Conservation (phyloP, 2,888 invertebrate species). For the Dexiosoma caninum region DNA sequence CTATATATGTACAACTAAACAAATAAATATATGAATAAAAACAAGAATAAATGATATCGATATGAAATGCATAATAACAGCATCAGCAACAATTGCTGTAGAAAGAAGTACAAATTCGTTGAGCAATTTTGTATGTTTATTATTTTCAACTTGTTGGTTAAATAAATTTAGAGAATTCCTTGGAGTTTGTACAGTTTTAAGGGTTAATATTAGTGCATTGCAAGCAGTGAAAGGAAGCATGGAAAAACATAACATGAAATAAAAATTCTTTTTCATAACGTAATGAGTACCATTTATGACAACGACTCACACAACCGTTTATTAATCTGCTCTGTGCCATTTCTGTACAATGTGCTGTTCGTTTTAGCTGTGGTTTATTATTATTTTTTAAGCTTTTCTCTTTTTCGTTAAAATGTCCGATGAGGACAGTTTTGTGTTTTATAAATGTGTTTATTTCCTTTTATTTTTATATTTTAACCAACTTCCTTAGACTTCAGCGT, state of each 20-base stretch:
- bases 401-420: slow-evolving; percentile 45
- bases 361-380: neutral
- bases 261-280: slow-evolving; percentile 35
- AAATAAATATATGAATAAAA: neutral
- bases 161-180: slow-evolving; percentile 42
- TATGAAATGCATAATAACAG: slow-evolving; percentile 23
- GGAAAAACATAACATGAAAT: no score
- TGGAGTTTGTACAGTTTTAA: slow-evolving; percentile 39
- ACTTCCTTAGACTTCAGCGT: slow-evolving; percentile 7
- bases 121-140: neutral
- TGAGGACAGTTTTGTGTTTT: slow-evolving; percentile 43
- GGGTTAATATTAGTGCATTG: slow-evolving; percentile 42
- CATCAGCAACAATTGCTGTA: neutral
- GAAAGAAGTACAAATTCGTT: neutral
- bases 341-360: slow-evolving; percentile 26
- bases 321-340: neutral
- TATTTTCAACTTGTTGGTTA: neutral
- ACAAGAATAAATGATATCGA: slow-evolving; percentile 31
- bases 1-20: neutral
- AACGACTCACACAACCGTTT: slow-evolving; percentile 14
- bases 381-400: neutral
- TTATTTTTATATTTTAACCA: neutral
- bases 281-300: slow-evolving; percentile 48
- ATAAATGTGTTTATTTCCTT: slow-evolving; percentile 30
- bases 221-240: neutral